These are phyloP conservation scores for Calycopis cecrops DNA, from an alignment of 1,140 invertebrate species.

Conservation along the genomic window DNA sequence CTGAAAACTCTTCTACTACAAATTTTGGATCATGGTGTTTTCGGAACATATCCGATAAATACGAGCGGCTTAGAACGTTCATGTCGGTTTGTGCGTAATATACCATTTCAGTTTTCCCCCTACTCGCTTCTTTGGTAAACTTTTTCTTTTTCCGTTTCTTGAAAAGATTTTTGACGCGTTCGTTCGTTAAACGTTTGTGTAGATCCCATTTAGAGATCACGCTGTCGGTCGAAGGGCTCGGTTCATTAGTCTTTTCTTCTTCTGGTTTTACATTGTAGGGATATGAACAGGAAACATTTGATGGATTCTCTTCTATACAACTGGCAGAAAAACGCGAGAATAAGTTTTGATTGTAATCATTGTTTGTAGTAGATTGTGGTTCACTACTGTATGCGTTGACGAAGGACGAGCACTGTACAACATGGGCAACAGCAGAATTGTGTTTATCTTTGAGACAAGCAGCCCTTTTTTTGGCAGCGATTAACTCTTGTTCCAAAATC, in stretches of 20 bases:
- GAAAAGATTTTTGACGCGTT: slow-evolving; percentile 26
- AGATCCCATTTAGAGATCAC: not conserved
- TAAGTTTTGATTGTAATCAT: slow-evolving; percentile 8
- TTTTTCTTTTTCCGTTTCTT: slow-evolving; percentile 32
- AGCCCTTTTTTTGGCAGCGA: slow-evolving; percentile 26
- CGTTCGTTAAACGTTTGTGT: slow-evolving; percentile 11
- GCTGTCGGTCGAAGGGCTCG: not conserved
- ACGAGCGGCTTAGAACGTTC: slow-evolving; percentile 12
- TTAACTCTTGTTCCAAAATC: slow-evolving; percentile 47
- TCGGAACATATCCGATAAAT: slow-evolving; percentile 36
- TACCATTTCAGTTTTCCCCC: slow-evolving; percentile 37
- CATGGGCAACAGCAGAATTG: no score
- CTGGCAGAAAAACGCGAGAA: slow-evolving; percentile 14
- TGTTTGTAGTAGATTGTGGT: no score
- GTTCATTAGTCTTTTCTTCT: slow-evolving; percentile 3
- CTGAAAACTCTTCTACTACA: slow-evolving; percentile 34
- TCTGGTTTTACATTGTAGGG: slow-evolving; percentile 15
- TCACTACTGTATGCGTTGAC: no score
- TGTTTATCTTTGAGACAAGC: not conserved
- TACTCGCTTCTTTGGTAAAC: slow-evolving; percentile 26
- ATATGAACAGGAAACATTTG: slow-evolving; percentile 31
- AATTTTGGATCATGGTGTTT: slow-evolving; percentile 43
- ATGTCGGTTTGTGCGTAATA: slow-evolving; percentile 46
- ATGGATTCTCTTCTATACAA: slow-evolving; percentile 24
- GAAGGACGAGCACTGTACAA: no score